Conservation (phyloP, 2,113 vertebrate genomes). For the Paraplagusia blochii region DNA sequence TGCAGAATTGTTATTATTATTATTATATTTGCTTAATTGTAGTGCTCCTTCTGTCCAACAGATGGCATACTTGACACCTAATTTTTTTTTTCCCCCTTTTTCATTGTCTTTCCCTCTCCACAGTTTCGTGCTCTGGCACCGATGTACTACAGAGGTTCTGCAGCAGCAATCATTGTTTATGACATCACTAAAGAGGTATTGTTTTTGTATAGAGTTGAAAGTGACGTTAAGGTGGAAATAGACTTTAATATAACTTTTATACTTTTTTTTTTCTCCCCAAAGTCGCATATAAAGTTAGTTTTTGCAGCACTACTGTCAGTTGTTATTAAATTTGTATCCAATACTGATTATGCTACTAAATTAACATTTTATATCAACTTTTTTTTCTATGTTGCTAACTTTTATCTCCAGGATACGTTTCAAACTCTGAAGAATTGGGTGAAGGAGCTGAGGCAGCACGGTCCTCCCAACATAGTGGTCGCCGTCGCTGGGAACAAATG, state of each 20-base stretch:
- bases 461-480: slow-evolving; percentile 95
- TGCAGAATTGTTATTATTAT: too few species aligned
- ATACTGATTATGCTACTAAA: too few species aligned
- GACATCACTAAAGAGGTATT: slow-evolving; percentile 98
- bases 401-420: slow-evolving; percentile 87
- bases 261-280: too few species aligned
- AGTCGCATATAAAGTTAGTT: too few species aligned
- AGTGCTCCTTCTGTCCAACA: not conserved
- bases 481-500: slow-evolving; percentile 98
- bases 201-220: slow-evolving; percentile 10
- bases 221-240: too few species aligned
- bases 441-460: slow-evolving; percentile 94
- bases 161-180: slow-evolving; percentile 96
- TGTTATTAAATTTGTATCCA: not conserved
- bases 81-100: too few species aligned
- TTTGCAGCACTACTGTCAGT: too few species aligned
- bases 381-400: slow-evolving; percentile 2
- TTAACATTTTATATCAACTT: too few species aligned
- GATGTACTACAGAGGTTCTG: slow-evolving; percentile 98
- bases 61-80: not conserved
- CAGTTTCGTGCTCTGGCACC: slow-evolving; percentile 97
- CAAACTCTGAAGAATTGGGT: slow-evolving; percentile 98
- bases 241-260: too few species aligned
- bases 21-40: too few species aligned
- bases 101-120: slow-evolving; percentile 37